Conservation (phyloP, 2,113 vertebrate genomes). For the Rousettus leschenaultii region DNA sequence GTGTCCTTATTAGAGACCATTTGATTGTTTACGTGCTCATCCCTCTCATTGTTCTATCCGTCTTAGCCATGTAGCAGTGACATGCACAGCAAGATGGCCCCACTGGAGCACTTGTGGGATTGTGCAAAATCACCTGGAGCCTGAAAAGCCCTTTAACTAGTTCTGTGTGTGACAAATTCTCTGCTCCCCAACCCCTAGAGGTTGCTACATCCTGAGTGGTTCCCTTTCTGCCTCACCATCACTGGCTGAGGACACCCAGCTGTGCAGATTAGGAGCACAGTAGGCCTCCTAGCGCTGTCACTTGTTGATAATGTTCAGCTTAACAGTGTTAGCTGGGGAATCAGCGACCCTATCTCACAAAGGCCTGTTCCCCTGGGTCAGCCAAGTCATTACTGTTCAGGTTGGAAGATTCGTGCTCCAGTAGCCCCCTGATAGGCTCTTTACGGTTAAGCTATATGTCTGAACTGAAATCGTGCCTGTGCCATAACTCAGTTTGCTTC, state of each 20-base stretch:
- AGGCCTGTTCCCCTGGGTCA: neutral
- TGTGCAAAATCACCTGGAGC: neutral
- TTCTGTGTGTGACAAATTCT: neutral
- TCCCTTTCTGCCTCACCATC: neutral
- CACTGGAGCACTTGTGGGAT: accelerated
- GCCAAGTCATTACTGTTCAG: neutral
- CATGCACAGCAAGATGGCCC: neutral
- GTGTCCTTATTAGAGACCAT: neutral
- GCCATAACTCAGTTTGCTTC: slow-evolving; percentile 57
- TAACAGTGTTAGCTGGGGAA: neutral
- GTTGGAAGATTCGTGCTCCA: neutral
- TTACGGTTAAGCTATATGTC: neutral
- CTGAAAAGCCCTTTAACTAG: neutral
- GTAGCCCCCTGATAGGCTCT: neutral
- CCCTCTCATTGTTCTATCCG: accelerated
- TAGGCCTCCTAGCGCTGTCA: neutral
- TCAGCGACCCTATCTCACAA: neutral
- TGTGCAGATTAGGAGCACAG: neutral
- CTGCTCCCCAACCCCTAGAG: neutral
- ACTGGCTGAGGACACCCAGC: neutral
- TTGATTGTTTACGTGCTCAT: neutral
- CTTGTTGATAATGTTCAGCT: neutral
- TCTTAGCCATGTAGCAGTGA: neutral
- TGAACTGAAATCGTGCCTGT: slow-evolving; percentile 52
- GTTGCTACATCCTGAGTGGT: neutral